These are phyloP conservation scores for Scomber colias DNA, from an alignment of 2,113 vertebrate species.

Conservation along the genomic window DNA sequence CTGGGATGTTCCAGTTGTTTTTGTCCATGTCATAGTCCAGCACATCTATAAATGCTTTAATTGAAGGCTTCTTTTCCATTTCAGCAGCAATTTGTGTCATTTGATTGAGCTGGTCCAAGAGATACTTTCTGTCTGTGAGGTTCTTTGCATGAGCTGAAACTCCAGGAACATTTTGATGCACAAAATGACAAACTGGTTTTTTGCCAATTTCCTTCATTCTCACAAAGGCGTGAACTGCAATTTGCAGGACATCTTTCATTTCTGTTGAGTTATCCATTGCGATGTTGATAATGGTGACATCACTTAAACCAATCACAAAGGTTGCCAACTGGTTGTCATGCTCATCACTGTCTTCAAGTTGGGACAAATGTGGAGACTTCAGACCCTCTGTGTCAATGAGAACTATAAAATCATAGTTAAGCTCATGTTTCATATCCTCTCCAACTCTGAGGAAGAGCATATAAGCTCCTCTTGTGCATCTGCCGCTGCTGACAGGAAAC, in stretches of 20 bases:
- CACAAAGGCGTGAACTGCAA: constrained; percentile 69
- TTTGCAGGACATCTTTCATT: constrained; percentile 76
- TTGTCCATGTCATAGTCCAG: too few species aligned
- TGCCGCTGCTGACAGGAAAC: too few species aligned
- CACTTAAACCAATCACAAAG: constrained; percentile 85
- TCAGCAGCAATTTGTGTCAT: too few species aligned
- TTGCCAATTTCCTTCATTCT: constrained; percentile 79
- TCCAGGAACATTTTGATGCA: constrained; percentile 84
- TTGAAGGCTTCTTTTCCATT: too few species aligned
- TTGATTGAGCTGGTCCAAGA: too few species aligned
- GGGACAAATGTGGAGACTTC: constrained; percentile 65
- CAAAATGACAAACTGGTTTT: constrained; percentile 83
- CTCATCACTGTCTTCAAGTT: constrained; percentile 60
- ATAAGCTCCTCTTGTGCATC: too few species aligned
- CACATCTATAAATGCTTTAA: too few species aligned
- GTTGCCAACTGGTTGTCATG: constrained; percentile 86
- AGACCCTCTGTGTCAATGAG: too few species aligned
- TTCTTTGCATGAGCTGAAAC: constrained; percentile 70
- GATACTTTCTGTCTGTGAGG: constrained; percentile 70
- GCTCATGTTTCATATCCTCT: too few species aligned
- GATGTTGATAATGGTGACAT: constrained; percentile 83
- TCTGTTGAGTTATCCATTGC: constrained; percentile 65
- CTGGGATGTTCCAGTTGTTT: too few species aligned
- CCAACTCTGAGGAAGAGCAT: too few species aligned
- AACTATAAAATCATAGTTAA: too few species aligned